Base-by-base conservation (phyloP, 2,888 invertebrate genomes). In the Sphaeridia pumilis region DNA sequence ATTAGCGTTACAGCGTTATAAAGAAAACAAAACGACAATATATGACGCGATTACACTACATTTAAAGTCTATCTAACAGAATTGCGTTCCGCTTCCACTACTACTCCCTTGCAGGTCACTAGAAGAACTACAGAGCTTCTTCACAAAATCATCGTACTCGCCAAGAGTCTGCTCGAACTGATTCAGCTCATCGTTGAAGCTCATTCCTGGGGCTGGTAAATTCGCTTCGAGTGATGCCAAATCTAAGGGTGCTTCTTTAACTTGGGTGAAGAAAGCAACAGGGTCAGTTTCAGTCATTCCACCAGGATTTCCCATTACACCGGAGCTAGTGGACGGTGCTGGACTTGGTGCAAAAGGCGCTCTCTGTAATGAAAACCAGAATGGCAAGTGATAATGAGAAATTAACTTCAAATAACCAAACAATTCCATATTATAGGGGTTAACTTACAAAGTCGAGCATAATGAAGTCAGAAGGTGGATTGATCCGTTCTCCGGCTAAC, bases 251-350 rank as follows among this genome's bases (percentile, higher is more conserved):
- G 87, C 85, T 62, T 78, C 78, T 67, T 85, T 78, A 71, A 85
- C 87, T 67, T 87, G 84, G 28, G 81, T 77, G 72, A 84, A 87
- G 72, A 87, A 87, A 58, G 78, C 76, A 1, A 84, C 83, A 57
- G 87, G 73, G 66, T 87, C 87, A 42, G 79, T 79, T 65, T 79
- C 82, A 38, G 64, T 64, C 65, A 79, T 82, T 41, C 64, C 64
- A 55, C 79, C 76, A 43, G 84, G 45, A 43, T 41, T 53, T 27
- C 38, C 38, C 22, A 35, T 26, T n/a, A 36, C 38, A 17, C 35
- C 52, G 14, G 24, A 21, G 3, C 25, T 24, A 1, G 46, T 25
- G 14, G 49, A 36, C 12, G 52, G 46, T 7, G 52, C 52, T 17
- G 52, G 52, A 52, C 52, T 46, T 10, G 46, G 46, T 14, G 52